These are phyloP conservation scores for Phyllopteryx taeniolatus DNA, from an alignment of 2,113 vertebrate species.

Conservation along the genomic window DNA sequence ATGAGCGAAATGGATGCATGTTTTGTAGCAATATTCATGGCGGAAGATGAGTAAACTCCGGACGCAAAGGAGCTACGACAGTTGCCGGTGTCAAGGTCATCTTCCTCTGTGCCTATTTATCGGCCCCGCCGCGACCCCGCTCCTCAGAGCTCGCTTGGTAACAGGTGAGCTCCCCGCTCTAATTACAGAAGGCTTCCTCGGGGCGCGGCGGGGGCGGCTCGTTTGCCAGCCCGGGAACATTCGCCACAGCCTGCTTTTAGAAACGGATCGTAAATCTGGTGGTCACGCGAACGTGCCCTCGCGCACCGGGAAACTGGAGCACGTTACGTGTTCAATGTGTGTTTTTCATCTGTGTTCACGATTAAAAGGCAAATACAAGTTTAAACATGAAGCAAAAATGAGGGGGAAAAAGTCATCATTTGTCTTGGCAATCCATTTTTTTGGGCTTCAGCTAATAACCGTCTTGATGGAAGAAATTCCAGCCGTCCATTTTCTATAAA, in stretches of 20 bases:
- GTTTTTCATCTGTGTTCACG: neutral
- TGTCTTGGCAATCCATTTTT: neutral
- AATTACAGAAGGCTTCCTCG: conserved; percentile 65
- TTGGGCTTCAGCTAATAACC: neutral
- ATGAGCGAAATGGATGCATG: neutral
- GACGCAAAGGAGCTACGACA: neutral
- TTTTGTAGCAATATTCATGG: neutral
- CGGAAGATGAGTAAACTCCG: neutral
- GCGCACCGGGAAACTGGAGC: too few relatives aligned
- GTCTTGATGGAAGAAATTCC: neutral
- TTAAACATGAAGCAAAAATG: neutral
- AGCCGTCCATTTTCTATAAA: too few relatives aligned
- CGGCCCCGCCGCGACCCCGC: neutral
- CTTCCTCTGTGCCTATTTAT: conserved; percentile 5
- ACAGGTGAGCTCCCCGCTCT: conserved; percentile 69
- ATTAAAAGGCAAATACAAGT: neutral
- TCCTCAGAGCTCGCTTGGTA: conserved; percentile 30
- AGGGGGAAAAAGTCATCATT: neutral
- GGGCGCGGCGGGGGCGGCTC: conserved; percentile 54
- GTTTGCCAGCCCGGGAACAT: conserved; percentile 61
- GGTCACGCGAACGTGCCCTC: conserved; percentile 33
- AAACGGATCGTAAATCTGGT: conserved; percentile 67
- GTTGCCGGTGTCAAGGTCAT: conserved; percentile 23
- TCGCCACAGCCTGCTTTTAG: conserved; percentile 64
- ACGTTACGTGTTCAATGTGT: neutral